These are phyloP conservation scores for Machimus atricapillus DNA, from an alignment of 2,888 invertebrate genomes.

Conservation along the genomic window DNA sequence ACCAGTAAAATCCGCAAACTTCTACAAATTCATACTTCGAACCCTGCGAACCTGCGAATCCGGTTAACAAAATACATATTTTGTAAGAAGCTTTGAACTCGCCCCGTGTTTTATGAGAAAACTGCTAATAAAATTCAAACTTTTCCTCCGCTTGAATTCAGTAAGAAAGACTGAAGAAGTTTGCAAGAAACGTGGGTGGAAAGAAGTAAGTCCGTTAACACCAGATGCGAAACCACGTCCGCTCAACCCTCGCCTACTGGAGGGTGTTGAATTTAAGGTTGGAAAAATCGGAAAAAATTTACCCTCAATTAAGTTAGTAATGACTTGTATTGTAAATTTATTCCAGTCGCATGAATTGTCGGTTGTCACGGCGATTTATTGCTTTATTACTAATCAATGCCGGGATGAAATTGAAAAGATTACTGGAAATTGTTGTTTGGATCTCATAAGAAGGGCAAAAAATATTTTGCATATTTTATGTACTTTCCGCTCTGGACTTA, in stretches of 20 bases:
- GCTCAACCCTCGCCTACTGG: not conserved
- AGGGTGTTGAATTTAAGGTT: not conserved
- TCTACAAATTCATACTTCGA: not conserved
- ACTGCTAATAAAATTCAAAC: conserved; percentile 14
- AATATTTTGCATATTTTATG: not conserved
- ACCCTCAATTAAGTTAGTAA: not conserved
- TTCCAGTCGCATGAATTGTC: not conserved
- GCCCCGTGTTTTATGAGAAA: not conserved
- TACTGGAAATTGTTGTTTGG: not conserved
- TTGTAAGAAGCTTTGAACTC: not conserved
- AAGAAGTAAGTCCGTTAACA: not conserved
- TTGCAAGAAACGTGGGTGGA: not conserved
- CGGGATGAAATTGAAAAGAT: not conserved
- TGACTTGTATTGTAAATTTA: not conserved
- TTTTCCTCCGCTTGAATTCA: not conserved
- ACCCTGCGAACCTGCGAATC: not conserved
- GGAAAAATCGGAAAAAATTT: not conserved
- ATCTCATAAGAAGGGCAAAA: not conserved
- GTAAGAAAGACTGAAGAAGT: not conserved
- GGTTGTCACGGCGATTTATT: not conserved
- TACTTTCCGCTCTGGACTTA: not conserved
- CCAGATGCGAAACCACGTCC: not conserved
- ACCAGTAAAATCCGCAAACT: not conserved
- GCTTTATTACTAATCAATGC: not conserved
- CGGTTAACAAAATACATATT: not conserved